Evolutionary conservation across 2,888 invertebrate genomes (phyloP), one percentile per base, ranked within the genome.

Genomic region (Eremobia ochroleuca): DNA sequence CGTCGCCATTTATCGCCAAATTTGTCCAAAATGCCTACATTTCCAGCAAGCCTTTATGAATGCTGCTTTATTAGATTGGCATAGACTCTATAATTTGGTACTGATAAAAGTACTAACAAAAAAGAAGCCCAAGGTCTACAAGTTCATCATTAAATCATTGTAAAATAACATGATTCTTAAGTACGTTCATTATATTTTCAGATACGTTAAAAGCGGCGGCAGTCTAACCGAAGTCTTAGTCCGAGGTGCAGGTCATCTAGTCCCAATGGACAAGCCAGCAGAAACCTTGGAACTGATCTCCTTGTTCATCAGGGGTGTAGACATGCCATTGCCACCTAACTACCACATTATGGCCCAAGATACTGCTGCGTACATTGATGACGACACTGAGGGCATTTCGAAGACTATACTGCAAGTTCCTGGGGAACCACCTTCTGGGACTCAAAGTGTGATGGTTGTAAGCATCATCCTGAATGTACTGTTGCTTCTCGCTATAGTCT

Each of bases 201-300:
- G 97, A 18, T 97, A 97, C 92, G 95, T 97, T 0, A 97, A 97
- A 91, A 95, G 94, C 72, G 97, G 96, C 0, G 97, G 97, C 3
- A 95, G 97, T 65, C 95, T 98, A 28, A 97, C 97, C 1, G 97
- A 97, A 90, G 96, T 97, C 0, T 84, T 97, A 15, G 96, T 98
- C 1, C 93, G 97, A 5, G 97, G 97, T 75, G 97, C 98, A 0
- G 98, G 98, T 0, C 98, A 98, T 89, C 94, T 98, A 89, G 97
- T 97, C 0, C 97, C 98, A 0, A 92, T 96, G 37, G 97, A 98
- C 92, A 97, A 97, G 83, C 97, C 97, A 0, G 94, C 88, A 0
- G 91, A 97, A 87, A 95, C 97, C 0, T 91, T 83, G 4, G 77
- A 92, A 40, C 88, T 96, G 0, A 87, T 95, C 58, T 85, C 90